phyloP scores from a whole-genome alignment of 2,113 vertebrate species.

The Diphyllodes magnificus region DNA sequence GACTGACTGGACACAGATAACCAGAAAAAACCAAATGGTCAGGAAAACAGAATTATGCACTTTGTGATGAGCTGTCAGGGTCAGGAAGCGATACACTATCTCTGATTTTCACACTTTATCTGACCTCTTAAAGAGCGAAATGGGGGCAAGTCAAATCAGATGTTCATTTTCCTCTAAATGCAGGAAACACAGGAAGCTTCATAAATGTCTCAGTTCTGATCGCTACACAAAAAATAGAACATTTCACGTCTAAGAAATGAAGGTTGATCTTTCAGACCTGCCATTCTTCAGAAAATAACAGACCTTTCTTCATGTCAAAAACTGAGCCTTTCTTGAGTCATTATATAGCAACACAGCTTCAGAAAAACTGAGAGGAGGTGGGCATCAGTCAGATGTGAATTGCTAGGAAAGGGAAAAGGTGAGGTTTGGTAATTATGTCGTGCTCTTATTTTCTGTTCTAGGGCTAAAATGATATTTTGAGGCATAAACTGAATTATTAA shows the following conservation, averaged over 20 bases:
- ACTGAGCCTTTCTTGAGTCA: background rate
- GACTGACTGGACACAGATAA: background rate
- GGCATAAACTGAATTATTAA: conserved; percentile 49
- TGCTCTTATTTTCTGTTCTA: conserved; percentile 43
- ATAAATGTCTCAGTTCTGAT: background rate
- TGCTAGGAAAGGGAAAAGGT: background rate
- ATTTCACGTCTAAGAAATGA: background rate
- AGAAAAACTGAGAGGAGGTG: background rate
- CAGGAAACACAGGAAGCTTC: background rate
- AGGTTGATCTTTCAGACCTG: background rate
- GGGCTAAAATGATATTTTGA: conserved; percentile 10
- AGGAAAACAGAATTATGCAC: background rate
- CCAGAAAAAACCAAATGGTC: background rate
- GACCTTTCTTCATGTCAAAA: background rate
- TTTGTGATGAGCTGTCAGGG: background rate
- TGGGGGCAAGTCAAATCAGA: background rate
- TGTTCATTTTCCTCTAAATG: background rate
- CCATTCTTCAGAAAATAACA: background rate
- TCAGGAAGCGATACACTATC: background rate
- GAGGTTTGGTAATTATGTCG: background rate
- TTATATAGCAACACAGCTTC: background rate
- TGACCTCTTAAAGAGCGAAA: background rate
- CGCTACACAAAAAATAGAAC: background rate
- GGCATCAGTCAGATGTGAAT: background rate
- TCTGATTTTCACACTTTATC: background rate